Base-by-base conservation (phyloP, 2,797 vertebrate genomes). In the Fratercula arctica region DNA sequence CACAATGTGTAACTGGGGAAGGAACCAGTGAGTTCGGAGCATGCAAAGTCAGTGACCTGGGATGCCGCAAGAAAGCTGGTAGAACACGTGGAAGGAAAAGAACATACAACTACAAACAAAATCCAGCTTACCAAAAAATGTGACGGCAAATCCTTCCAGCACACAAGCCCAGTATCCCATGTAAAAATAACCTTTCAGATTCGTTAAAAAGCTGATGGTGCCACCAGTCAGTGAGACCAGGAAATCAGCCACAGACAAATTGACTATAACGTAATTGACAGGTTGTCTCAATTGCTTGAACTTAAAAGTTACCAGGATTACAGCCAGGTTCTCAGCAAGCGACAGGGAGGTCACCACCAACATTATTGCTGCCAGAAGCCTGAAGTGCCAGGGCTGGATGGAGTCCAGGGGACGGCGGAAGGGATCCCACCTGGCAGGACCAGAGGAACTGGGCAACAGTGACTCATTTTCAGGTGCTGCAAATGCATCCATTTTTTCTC, bases 101-200 rank as follows among this genome's bases (percentile, higher is more conserved):
- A 79, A 83, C 18, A 45, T 10, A 37, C 2, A 88, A 43, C 39
- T 14, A 83, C 35, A 87, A 90, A 69, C 21, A 92, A 74, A 60
- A 75, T 76, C 25, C 72, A 75, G 97, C 99, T 98, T 98, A 99
- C 99, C 99, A 95, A 99, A 99, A 97, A 98, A 99, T 33, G 99
- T 99, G n/a, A 99, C 99, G 6, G 98, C 99, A 90, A 99, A 99
- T 75, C 99, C 99, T 97, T 99, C 99, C 95, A 99, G 59, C 19
- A 99, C 97, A 51, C 99, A 99, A 75, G 99, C 98, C 98, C 98
- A 99, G 78, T 73, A 97, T 81, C 99, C 99, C 89, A 99, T 98
- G 91, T 98, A 99, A 98, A 99, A 99, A 91, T 98, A 99, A 21
- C 99, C 99, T 48, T 98, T 97, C 14, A 98, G 95, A 88, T 99